Base-by-base conservation (phyloP, 2,113 vertebrate species). In the Athene cunicularia region DNA sequence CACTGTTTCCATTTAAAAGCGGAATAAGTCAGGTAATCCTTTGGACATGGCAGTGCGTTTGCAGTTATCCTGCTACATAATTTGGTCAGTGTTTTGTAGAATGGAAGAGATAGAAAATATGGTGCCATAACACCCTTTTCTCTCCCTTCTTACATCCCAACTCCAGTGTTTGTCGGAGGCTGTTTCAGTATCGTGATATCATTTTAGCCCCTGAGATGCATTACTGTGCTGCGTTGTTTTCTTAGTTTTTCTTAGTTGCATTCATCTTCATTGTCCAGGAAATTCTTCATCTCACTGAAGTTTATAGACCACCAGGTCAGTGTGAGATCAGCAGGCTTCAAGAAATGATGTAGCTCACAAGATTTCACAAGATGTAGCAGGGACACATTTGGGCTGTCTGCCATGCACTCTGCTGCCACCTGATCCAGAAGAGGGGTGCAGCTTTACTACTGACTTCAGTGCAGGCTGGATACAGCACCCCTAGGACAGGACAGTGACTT, bases 321-420 rank as follows among this genome's bases (percentile, higher is more conserved):
- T 14, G 64, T 12, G 47, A 70, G 21, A 82, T 32, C 45, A 35
- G 17, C 24, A 80, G 33, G 55, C 56, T 92, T 70, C 35, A 62
- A 0, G 2, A 62, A 63, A 84, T 2, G 1, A 19, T 1, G 5
- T 4, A 26, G 32, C 28, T 87, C 21, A 22, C 52, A 50, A 52
- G 33, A 68, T 47, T 76, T 88, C 47, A 47, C 11, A 9, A 23
- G 62, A 27, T 6, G 11, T 35, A 24, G 11, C 12, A 21, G 35
- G 30, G 47, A 37, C 13, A 22, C 6, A 3, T 58, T 75, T 18
- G 5, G 6, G 23, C 35, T 30, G 2, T 72, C 64, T 91, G 41
- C 52, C 13, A 8, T 22, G 17, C 41, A 12, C 33, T 49, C 21
- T 21, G 66, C 49, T 43, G 53, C 37, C 53, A 33, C 41, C 70